phyloP scores from a whole-genome alignment of 2,113 vertebrate genomes.

The Mirza zaza region DNA sequence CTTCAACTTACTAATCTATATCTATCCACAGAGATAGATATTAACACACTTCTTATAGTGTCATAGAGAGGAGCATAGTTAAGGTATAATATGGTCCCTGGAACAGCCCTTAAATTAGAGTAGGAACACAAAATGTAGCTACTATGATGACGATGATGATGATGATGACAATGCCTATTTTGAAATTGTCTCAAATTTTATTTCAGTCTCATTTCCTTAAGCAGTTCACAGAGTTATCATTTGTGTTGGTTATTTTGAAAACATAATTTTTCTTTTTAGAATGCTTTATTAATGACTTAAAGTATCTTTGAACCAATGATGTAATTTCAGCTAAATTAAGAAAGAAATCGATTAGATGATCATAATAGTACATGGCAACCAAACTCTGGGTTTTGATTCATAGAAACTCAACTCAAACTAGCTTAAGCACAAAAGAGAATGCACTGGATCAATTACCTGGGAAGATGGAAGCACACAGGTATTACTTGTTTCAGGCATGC shows the following conservation, averaged over 20 bases:
- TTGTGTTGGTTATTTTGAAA: neutral
- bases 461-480: neutral
- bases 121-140: neutral
- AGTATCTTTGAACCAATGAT: neutral
- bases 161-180: neutral
- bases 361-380: neutral
- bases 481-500: neutral
- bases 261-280: neutral
- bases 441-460: neutral
- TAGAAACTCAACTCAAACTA: neutral
- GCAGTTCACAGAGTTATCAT: neutral
- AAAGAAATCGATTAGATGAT: neutral
- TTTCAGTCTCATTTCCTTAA: neutral
- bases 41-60: neutral
- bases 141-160: neutral
- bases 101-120: neutral
- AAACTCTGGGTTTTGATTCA: neutral
- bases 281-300: neutral
- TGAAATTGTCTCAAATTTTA: neutral
- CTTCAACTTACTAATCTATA: neutral
- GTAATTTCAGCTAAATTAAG: neutral
- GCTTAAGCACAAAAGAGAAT: neutral
- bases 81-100: neutral
- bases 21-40: neutral
- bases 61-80: neutral